These are phyloP conservation scores for Panzeria rudis DNA, from an alignment of 2,888 invertebrate species.

Conservation along the genomic window DNA sequence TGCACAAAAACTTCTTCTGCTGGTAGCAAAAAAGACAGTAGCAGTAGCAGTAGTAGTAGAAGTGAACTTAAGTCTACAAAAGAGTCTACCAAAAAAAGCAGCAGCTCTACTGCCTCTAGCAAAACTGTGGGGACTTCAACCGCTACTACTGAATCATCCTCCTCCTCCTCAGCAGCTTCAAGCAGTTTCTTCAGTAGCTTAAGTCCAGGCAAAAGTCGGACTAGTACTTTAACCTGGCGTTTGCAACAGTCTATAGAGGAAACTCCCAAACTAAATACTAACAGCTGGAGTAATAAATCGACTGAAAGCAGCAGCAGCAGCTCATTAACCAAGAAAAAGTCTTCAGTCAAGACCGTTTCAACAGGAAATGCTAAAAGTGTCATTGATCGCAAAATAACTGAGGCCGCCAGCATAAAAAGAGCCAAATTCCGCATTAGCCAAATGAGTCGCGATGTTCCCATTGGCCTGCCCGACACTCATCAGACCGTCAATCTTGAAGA, in stretches of 20 bases:
- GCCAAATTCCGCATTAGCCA: slow-evolving; percentile 88
- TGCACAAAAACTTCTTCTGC: slow-evolving; percentile 30
- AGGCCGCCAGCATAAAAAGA: slow-evolving; percentile 83
- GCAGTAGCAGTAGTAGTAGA: slow-evolving; percentile 24
- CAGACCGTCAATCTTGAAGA: slow-evolving; percentile 84
- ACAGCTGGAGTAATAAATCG: slow-evolving; percentile 70
- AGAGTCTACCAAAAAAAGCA: slow-evolving; percentile 10
- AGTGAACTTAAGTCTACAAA: slow-evolving; percentile 39
- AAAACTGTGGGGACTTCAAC: slow-evolving; percentile 24
- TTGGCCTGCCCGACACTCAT: slow-evolving; percentile 86
- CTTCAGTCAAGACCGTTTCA: slow-evolving; percentile 66
- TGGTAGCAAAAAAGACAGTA: slow-evolving; percentile 64
- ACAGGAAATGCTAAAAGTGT: slow-evolving; percentile 72
- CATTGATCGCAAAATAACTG: slow-evolving; percentile 60
- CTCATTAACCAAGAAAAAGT: slow-evolving; percentile 61
- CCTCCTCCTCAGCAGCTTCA: slow-evolving; percentile 40
- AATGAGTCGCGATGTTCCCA: slow-evolving; percentile 89
- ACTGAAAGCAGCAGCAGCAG: slow-evolving; percentile 48
- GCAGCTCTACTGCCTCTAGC: slow-evolving; percentile 27
- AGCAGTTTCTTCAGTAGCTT: slow-evolving; percentile 69
- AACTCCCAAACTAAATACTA: slow-evolving; percentile 80
- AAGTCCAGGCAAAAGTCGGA: slow-evolving; percentile 72
- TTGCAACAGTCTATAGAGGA: slow-evolving; percentile 82
- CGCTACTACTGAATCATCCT: slow-evolving; percentile 8
- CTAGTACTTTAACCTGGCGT: slow-evolving; percentile 75